These are phyloP conservation scores for Drosophila longiperda DNA, from an alignment of 2,888 invertebrate species.

Conservation along the genomic window DNA sequence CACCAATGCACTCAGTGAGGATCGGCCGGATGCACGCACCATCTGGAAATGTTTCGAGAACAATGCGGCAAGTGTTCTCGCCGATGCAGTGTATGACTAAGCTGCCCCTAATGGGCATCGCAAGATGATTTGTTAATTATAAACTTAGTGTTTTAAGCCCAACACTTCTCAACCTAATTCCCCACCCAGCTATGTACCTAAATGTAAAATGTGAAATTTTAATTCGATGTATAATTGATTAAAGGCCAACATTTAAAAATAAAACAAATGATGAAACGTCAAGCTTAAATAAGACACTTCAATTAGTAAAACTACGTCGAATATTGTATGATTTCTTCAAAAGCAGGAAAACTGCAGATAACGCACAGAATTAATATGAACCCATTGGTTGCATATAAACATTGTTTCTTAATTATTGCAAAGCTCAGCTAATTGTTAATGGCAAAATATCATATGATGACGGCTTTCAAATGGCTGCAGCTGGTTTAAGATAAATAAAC, in stretches of 20 bases:
- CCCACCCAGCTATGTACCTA: conserved; percentile 1
- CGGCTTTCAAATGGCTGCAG: too few species aligned
- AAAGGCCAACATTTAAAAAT: conserved; percentile 5
- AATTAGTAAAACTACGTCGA: conserved; percentile 15
- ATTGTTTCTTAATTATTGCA: too few species aligned
- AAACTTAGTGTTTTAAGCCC: conserved; percentile 6
- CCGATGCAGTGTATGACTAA: conserved; percentile 33
- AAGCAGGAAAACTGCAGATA: too few species aligned
- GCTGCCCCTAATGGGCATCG: neutral
- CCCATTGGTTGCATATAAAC: too few species aligned
- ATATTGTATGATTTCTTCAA: too few species aligned
- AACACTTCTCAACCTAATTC: neutral
- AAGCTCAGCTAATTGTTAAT: too few species aligned
- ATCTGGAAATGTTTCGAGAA: conserved; percentile 73
- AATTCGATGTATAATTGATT: conserved; percentile 31
- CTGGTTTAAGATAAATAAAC: too few species aligned
- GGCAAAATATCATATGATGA: too few species aligned
- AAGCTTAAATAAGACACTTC: conserved; percentile 19
- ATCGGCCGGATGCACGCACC: conserved; percentile 88
- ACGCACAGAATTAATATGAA: too few species aligned
- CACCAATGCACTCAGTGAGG: conserved; percentile 87
- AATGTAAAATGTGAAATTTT: conserved; percentile 18
- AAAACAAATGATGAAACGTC: neutral
- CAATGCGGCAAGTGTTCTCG: conserved; percentile 45
- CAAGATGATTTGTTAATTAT: conserved; percentile 17